Evolutionary conservation across 2,888 invertebrate genomes (phyloP).

Genomic region (Sialis fuliginosa): DNA sequence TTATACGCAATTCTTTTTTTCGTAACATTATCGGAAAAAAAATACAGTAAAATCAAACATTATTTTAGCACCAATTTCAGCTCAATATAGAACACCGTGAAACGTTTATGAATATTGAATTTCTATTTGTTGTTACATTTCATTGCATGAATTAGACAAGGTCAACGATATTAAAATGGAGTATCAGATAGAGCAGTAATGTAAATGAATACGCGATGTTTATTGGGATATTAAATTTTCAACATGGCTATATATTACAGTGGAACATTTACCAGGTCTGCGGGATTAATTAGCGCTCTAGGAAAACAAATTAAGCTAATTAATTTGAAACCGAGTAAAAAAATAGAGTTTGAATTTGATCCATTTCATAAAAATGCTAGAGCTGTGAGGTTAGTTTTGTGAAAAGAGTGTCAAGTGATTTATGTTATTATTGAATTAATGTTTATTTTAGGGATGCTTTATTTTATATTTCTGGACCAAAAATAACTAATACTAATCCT

Average conservation of each 20-base stretch:
- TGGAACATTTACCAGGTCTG: conserved; percentile 45
- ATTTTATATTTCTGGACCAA: conserved; percentile 45
- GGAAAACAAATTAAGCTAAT: conserved; percentile 48
- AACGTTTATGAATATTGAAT: too few relatives aligned
- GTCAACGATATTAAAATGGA: too few relatives aligned
- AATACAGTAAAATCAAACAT: too few relatives aligned
- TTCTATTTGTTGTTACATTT: too few relatives aligned
- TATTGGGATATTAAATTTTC: background rate
- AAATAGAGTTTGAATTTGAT: conserved; percentile 65
- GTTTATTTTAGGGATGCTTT: conserved; percentile 48
- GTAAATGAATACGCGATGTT: too few relatives aligned
- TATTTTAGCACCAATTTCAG: too few relatives aligned
- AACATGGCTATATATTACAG: conserved; percentile 60
- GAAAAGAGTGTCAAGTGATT: background rate
- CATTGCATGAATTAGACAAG: too few relatives aligned
- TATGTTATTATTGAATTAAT: conserved; percentile 4
- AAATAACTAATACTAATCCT: conserved; percentile 51
- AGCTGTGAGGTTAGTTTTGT: conserved; percentile 29
- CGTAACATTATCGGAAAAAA: too few relatives aligned
- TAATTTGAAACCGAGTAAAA: conserved; percentile 62
- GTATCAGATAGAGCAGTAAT: too few relatives aligned
- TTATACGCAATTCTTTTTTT: too few relatives aligned
- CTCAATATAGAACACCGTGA: too few relatives aligned
- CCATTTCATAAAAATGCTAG: conserved; percentile 59
- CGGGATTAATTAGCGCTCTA: conserved; percentile 54